Evolutionary conservation across 2,113 vertebrate genomes (phyloP).

Genomic region (Corythoichthys haematopterus): DNA sequence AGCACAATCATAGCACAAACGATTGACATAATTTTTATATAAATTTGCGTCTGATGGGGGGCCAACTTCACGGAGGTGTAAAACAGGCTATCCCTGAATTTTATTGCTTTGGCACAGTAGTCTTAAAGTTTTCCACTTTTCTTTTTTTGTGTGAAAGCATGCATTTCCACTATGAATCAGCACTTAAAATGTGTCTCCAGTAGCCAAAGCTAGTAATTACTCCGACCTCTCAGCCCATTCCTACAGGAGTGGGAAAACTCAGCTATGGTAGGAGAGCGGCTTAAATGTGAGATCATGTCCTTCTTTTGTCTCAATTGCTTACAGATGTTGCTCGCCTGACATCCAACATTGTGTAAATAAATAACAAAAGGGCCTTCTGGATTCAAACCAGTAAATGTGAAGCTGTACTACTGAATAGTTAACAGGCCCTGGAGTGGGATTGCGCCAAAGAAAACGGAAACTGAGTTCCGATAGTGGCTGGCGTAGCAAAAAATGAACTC

Average conservation of each 20-base stretch:
- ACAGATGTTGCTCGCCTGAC: conserved; percentile 60
- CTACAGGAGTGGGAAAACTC: conserved; percentile 11
- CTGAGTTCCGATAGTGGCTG: conserved; percentile 10
- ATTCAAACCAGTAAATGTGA: conserved; percentile 55
- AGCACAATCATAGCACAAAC: no score
- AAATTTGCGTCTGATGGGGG: no score
- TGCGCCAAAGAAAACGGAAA: conserved; percentile 47
- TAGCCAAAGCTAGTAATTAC: conserved; percentile 12
- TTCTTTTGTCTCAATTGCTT: conserved; percentile 49
- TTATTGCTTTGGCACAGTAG: no score
- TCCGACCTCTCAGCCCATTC: conserved; percentile 12
- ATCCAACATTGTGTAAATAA: conserved; percentile 56
- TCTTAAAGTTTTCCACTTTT: not conserved
- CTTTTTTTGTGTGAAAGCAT: not conserved
- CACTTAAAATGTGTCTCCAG: conserved; percentile 9
- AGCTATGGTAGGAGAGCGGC: conserved; percentile 21
- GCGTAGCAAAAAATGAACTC: no score
- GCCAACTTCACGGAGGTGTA: no score
- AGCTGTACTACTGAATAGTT: conserved; percentile 52
- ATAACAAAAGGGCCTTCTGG: conserved; percentile 26
- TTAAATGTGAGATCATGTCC: conserved; percentile 30
- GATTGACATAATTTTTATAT: no score
- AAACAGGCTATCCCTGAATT: no score
- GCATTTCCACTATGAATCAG: not conserved
- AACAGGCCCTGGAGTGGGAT: conserved; percentile 28